A percentile compares a stretch with the other conserved stretches of the same genome.
Conservation (phyloP, 2,888 invertebrate genomes). For the Scaptomyza flava region DNA sequence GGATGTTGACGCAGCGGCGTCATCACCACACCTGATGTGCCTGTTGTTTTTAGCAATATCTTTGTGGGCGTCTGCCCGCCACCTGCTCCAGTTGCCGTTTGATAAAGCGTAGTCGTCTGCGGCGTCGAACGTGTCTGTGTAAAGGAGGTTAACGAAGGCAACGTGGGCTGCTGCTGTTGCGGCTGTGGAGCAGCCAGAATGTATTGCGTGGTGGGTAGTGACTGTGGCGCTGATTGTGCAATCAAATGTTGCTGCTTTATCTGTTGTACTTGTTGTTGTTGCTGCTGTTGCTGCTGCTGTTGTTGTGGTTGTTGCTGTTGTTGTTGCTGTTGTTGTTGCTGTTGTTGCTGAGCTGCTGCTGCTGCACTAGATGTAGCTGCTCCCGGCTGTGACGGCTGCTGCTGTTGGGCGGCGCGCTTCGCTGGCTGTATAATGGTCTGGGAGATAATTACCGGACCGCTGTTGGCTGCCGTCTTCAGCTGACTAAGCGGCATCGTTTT, state of each 20-base stretch:
- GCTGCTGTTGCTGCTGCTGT: constrained; percentile 52
- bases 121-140: constrained; percentile 77
- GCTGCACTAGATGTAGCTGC: constrained; percentile 47
- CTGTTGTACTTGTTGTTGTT: constrained; percentile 64
- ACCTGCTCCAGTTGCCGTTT: constrained; percentile 73
- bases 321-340: constrained; percentile 39
- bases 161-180: constrained; percentile 64
- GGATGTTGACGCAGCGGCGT: constrained; percentile 75
- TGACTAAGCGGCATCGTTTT: constrained; percentile 83
- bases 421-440: constrained; percentile 84
- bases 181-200: constrained; percentile 80
- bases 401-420: constrained; percentile 76
- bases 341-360: constrained; percentile 48
- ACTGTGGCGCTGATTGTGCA: constrained; percentile 33
- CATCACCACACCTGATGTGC: constrained; percentile 82
- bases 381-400: constrained; percentile 34
- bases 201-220: constrained; percentile 73
- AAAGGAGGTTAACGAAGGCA: constrained; percentile 83
- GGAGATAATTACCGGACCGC: constrained; percentile 83
- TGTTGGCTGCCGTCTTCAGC: constrained; percentile 81
- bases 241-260: constrained; percentile 55
- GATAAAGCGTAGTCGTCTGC: constrained; percentile 80
- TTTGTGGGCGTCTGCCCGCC: constrained; percentile 81
- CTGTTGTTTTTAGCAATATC: constrained; percentile 84
- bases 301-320: constrained; percentile 44